A percentile compares a stretch with the other conserved stretches of the same genome.
These are phyloP conservation scores for Cotesia glomerata DNA, from an alignment of 1,140 invertebrate genomes.

Conservation along the genomic window DNA sequence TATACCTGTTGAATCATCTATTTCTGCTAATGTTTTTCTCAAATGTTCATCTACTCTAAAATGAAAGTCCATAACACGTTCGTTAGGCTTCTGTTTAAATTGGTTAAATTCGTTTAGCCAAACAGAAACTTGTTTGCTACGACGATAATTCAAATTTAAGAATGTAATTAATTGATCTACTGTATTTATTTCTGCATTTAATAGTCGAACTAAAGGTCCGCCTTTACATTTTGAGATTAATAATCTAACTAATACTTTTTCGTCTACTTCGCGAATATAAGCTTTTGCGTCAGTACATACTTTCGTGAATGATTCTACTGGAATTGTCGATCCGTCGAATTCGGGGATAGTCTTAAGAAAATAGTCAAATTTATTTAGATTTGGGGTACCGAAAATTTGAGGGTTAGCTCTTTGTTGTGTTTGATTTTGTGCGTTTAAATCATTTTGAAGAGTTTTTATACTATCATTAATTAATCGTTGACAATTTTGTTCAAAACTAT, in stretches of 20 bases:
- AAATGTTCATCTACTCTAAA: not conserved
- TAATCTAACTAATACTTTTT: not conserved
- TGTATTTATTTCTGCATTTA: not conserved
- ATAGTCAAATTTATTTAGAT: no score
- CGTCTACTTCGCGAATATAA: not conserved
- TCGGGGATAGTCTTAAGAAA: no score
- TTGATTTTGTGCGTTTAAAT: no score
- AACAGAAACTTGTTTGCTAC: not conserved
- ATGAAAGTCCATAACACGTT: not conserved
- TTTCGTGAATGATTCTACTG: no score
- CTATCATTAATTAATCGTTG: no score
- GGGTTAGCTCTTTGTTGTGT: no score
- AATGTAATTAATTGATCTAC: not conserved
- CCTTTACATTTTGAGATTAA: not conserved
- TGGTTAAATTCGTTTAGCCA: not conserved
- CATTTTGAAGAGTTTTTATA: no score
- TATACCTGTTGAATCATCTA: not conserved
- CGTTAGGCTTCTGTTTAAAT: not conserved
- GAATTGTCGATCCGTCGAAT: no score
- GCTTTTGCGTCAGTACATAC: no score
- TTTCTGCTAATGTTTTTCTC: not conserved
- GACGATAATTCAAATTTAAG: not conserved
- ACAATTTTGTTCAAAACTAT: no score
- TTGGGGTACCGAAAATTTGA: no score
- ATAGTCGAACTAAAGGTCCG: not conserved